A percentile compares a stretch with the other conserved stretches of the same genome.
Conservation (phyloP, 2,113 vertebrate genomes). For the Symphodus melops region DNA sequence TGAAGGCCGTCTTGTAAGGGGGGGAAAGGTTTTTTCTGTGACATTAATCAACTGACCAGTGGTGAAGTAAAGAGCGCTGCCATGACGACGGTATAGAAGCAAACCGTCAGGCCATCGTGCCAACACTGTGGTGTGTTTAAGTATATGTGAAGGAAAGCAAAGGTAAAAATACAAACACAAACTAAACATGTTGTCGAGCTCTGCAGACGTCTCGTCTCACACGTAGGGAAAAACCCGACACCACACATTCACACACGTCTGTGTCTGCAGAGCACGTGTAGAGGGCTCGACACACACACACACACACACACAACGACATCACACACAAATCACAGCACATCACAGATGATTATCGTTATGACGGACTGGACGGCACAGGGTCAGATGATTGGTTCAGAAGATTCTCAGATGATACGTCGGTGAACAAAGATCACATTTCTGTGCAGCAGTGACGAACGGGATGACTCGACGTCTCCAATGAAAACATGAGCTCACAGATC, state of each 20-base stretch:
- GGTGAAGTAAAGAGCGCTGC: neutral
- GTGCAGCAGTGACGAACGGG: neutral
- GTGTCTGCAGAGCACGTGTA: slow-evolving; percentile 47
- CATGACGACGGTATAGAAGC: neutral
- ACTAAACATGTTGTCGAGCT: slow-evolving; percentile 30
- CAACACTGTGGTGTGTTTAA: neutral
- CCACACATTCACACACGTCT: slow-evolving; percentile 54
- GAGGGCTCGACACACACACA: no score
- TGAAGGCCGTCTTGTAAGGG: neutral
- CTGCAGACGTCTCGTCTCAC: slow-evolving; percentile 48
- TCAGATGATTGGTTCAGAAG: slow-evolving; percentile 40
- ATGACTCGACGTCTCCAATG: neutral
- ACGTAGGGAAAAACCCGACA: slow-evolving; percentile 44
- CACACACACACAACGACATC: slow-evolving; percentile 69
- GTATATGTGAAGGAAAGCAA: neutral
- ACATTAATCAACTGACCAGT: neutral
- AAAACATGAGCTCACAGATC: neutral
- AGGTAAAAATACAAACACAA: neutral
- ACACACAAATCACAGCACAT: slow-evolving; percentile 14
- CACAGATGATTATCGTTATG: slow-evolving; percentile 30
- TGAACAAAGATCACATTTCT: slow-evolving; percentile 22
- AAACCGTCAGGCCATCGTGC: neutral
- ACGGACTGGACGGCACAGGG: slow-evolving; percentile 14
- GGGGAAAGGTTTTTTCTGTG: no score
- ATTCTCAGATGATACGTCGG: slow-evolving; percentile 6